These are phyloP conservation scores for Promerops cafer DNA, from an alignment of 2,113 vertebrate species.

Conservation along the genomic window DNA sequence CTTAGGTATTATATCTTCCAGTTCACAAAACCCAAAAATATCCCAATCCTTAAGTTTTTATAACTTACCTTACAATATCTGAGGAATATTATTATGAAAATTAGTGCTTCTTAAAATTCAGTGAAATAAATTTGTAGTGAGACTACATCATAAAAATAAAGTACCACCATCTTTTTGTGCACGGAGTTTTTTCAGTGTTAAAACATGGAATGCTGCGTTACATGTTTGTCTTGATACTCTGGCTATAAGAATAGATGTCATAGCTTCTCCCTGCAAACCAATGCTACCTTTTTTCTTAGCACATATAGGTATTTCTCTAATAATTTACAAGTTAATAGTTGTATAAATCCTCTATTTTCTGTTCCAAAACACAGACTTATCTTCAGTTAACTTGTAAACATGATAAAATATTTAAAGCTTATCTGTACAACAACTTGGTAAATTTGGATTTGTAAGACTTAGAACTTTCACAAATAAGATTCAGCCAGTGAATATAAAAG, in stretches of 20 bases:
- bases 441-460: neutral
- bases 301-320: neutral
- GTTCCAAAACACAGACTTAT: neutral
- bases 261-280: neutral
- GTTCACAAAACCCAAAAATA: neutral
- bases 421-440: neutral
- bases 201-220: neutral
- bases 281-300: neutral
- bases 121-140: neutral
- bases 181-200: neutral
- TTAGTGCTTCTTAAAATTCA: neutral
- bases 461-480: neutral
- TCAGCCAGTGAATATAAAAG: neutral
- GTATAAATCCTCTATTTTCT: neutral
- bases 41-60: neutral
- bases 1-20: neutral
- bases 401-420: neutral
- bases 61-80: neutral
- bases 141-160: neutral
- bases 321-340: neutral
- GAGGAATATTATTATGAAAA: neutral
- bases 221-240: neutral
- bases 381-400: neutral
- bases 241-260: neutral
- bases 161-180: neutral